Percentiles rank a stretch among this genome's conserved stretches.
Conservation (phyloP, 2,797 vertebrate species). For the Malurus splendens region DNA sequence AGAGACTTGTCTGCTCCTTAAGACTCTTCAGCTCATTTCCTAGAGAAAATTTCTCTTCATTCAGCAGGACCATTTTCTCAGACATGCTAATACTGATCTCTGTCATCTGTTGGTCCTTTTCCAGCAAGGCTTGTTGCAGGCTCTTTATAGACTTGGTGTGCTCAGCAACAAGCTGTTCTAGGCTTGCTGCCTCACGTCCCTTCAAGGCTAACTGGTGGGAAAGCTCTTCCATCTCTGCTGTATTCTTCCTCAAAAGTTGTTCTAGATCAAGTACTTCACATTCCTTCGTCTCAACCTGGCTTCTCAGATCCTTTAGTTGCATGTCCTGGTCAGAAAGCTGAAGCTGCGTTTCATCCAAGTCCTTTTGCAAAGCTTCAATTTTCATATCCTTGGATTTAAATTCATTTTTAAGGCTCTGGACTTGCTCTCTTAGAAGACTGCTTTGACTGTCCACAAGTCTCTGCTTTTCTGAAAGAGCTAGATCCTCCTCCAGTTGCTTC, state of each 20-base stretch:
- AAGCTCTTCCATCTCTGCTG: slow-evolving; percentile 71
- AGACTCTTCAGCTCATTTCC: slow-evolving; percentile 80
- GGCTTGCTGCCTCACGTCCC: slow-evolving; percentile 47
- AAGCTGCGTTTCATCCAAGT: slow-evolving; percentile 73
- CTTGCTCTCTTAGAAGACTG: slow-evolving; percentile 79
- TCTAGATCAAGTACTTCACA: slow-evolving; percentile 67
- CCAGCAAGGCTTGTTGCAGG: slow-evolving; percentile 72
- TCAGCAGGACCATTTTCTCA: slow-evolving; percentile 82
- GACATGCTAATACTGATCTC: slow-evolving; percentile 84
- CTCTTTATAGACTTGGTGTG: slow-evolving; percentile 73
- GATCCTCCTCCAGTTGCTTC: slow-evolving; percentile 62
- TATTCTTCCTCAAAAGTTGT: slow-evolving; percentile 66
- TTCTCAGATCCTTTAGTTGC: slow-evolving; percentile 71
- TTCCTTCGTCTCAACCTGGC: slow-evolving; percentile 77
- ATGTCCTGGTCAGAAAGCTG: slow-evolving; percentile 75
- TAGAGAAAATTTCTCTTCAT: slow-evolving; percentile 84
- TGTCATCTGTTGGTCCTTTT: slow-evolving; percentile 83
- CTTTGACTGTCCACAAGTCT: slow-evolving; percentile 68
- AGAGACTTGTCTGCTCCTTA: slow-evolving; percentile 77
- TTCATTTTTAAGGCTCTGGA: slow-evolving; percentile 77
- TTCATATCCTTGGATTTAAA: slow-evolving; percentile 80
- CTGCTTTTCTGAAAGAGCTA: slow-evolving; percentile 68
- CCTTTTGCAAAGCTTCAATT: slow-evolving; percentile 78
- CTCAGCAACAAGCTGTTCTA: slow-evolving; percentile 68
- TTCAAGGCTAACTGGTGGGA: slow-evolving; percentile 65